These are phyloP conservation scores for Acromyrmex heyeri DNA, from an alignment of 1,140 invertebrate genomes.

Conservation along the genomic window DNA sequence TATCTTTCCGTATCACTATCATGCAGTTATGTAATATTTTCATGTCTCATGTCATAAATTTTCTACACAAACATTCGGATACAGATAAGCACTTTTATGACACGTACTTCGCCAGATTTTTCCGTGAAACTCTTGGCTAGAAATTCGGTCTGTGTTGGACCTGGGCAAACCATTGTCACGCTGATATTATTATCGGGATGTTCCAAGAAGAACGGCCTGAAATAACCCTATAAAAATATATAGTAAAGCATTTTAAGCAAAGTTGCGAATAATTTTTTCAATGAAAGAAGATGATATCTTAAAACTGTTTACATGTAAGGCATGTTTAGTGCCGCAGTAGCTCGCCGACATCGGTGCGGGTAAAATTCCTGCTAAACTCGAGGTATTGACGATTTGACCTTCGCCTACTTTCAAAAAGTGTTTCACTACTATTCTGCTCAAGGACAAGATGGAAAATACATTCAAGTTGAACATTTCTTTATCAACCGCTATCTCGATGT, in stretches of 20 bases:
- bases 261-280: neutral
- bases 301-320: constrained; percentile 90
- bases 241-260: neutral
- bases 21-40: neutral
- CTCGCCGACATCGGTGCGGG: constrained; percentile 91
- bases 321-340: constrained; percentile 94
- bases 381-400: constrained; percentile 92
- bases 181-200: constrained; percentile 88
- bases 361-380: constrained; percentile 91
- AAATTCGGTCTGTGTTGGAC: constrained; percentile 92
- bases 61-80: neutral
- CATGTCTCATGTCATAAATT: neutral
- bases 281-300: neutral
- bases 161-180: constrained; percentile 93
- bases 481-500: constrained; percentile 92
- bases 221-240: constrained; percentile 90
- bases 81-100: neutral
- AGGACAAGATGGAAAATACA: constrained; percentile 91
- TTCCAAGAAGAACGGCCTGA: constrained; percentile 89
- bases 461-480: constrained; percentile 93
- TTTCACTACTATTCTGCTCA: constrained; percentile 90
- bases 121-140: constrained; percentile 91
- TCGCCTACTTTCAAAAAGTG: constrained; percentile 88
- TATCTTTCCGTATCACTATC: neutral
- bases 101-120: constrained; percentile 87